Conservation (phyloP, 2,113 vertebrate genomes). For the Paradisaea rubra region DNA sequence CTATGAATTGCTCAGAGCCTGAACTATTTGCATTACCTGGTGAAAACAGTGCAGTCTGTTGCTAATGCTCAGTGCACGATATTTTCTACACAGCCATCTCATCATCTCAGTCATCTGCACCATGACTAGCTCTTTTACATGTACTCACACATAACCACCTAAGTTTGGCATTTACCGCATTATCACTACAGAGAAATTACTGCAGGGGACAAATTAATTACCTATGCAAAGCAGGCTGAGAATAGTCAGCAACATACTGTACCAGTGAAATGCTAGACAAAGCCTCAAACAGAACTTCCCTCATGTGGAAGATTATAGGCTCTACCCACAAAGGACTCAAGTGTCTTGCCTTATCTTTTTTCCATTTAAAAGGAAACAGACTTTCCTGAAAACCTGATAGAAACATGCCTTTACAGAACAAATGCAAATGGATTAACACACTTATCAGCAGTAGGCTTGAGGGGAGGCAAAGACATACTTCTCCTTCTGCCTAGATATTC, state of each 20-base stretch:
- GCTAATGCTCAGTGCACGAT: accelerated
- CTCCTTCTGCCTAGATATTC: not conserved
- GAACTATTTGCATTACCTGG: not conserved
- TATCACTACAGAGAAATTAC: slow-evolving; percentile 15
- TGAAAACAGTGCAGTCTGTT: not conserved
- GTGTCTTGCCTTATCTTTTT: slow-evolving; percentile 30
- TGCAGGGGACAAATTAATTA: slow-evolving; percentile 57
- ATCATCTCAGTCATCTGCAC: not conserved
- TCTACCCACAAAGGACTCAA: slow-evolving; percentile 34
- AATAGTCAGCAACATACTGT: slow-evolving; percentile 29
- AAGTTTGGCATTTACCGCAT: not conserved
- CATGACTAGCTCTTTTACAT: not conserved
- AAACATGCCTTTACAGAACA: slow-evolving; percentile 17
- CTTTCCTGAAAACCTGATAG: slow-evolving; percentile 19
- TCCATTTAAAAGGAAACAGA: slow-evolving; percentile 35
- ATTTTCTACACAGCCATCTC: not conserved
- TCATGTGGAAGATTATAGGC: slow-evolving; percentile 18
- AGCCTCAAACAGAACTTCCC: slow-evolving; percentile 33
- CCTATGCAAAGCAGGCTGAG: slow-evolving; percentile 49
- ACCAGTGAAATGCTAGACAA: slow-evolving; percentile 24
- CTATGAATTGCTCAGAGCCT: not conserved
- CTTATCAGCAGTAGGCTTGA: slow-evolving; percentile 10
- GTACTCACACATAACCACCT: not conserved
- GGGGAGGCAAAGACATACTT: slow-evolving; percentile 5
- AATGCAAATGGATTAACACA: slow-evolving; percentile 1